Evolutionary conservation across 2,113 vertebrate genomes (phyloP).

Genomic region (Rhinoderma darwinii): DNA sequence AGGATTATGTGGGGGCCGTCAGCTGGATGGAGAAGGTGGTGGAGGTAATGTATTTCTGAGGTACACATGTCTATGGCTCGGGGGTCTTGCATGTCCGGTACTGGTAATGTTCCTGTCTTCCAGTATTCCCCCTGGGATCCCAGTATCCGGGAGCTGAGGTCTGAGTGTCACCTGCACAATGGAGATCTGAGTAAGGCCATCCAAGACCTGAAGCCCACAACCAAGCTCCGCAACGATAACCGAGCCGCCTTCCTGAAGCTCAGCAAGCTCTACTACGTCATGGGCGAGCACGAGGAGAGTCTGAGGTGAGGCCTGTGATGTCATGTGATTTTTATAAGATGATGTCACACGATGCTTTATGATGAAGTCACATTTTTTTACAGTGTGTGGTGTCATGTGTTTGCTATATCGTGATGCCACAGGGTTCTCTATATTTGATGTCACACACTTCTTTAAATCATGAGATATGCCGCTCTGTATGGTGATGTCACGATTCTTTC

Average conservation of each 20-base stretch:
- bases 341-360: neutral
- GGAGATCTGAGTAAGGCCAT: conserved; percentile 80
- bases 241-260: conserved; percentile 80
- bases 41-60: conserved; percentile 67
- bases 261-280: conserved; percentile 77
- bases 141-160: conserved; percentile 77
- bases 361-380: too few species aligned
- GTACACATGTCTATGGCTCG: neutral
- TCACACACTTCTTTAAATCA: too few species aligned
- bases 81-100: neutral
- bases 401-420: neutral
- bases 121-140: conserved; percentile 84
- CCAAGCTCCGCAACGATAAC: conserved; percentile 80
- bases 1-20: conserved; percentile 72
- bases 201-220: conserved; percentile 78
- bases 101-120: neutral
- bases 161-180: conserved; percentile 78
- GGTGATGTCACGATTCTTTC: too few species aligned
- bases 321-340: neutral
- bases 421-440: too few species aligned
- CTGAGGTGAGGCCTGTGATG: conserved; percentile 70
- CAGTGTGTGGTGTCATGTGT: neutral
- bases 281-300: conserved; percentile 80
- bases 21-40: conserved; percentile 73
- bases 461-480: too few species aligned